Evolutionary conservation across 1,140 invertebrate species (phyloP).

Genomic region (Adoxophyes honmai): DNA sequence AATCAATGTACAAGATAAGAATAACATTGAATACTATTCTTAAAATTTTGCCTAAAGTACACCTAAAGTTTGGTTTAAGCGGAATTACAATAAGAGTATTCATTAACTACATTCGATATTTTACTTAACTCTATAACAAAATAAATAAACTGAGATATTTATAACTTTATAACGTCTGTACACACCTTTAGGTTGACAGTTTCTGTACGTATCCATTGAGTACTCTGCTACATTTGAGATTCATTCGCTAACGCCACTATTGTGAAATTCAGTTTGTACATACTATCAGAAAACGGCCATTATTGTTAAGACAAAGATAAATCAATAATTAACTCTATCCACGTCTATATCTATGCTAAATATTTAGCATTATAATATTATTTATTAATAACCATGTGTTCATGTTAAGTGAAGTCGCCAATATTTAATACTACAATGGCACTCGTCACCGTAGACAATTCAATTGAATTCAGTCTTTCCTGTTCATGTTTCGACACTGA

Average conservation of each 20-base stretch:
- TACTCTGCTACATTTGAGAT: constrained; percentile 54
- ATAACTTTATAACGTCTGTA: constrained; percentile 22
- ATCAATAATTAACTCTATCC: constrained; percentile 12
- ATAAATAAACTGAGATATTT: constrained; percentile 57
- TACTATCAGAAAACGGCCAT: constrained; percentile 28
- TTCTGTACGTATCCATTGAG: constrained; percentile 45
- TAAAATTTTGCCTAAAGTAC: constrained; percentile 25
- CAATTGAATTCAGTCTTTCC: constrained; percentile 63
- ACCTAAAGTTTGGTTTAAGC: constrained; percentile 34
- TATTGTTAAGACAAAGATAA: constrained; percentile 42
- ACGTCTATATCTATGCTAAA: constrained; percentile 1
- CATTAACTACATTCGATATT: constrained; percentile 20
- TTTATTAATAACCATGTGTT: neutral
- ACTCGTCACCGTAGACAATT: constrained; percentile 65
- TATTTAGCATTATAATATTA: neutral
- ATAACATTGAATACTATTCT: constrained; percentile 50
- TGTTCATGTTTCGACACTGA: constrained; percentile 25
- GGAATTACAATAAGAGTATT: constrained; percentile 45
- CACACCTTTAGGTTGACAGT: constrained; percentile 15
- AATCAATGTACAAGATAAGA: constrained; percentile 34
- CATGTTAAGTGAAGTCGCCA: constrained; percentile 27
- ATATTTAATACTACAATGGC: constrained; percentile 71
- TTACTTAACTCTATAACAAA: constrained; percentile 36
- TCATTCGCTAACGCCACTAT: constrained; percentile 40
- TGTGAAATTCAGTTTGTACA: constrained; percentile 37